Percentiles rank a stretch among this genome's conserved stretches.
Conservation (phyloP, 2,888 invertebrate species). For the Hoplodrina ambigua region DNA sequence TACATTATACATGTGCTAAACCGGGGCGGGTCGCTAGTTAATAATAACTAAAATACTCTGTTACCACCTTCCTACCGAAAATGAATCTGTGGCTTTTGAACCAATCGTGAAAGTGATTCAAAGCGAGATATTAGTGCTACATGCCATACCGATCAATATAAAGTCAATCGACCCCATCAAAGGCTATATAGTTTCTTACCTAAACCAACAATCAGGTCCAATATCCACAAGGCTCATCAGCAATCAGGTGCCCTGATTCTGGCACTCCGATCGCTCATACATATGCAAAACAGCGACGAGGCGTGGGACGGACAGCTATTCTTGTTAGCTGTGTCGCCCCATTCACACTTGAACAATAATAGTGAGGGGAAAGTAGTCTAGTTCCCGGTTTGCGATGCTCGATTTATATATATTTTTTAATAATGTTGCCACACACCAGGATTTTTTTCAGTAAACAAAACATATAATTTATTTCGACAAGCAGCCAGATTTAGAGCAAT, state of each 20-base stretch:
- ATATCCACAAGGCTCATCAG: constrained; percentile 7
- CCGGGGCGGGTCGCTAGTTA: too few relatives aligned
- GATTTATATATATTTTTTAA: not conserved
- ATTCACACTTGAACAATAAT: constrained; percentile 38
- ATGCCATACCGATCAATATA: constrained; percentile 2
- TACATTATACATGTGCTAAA: too few relatives aligned
- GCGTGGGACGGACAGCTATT: constrained; percentile 43
- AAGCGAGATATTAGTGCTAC: too few relatives aligned
- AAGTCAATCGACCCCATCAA: not conserved
- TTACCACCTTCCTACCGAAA: too few relatives aligned
- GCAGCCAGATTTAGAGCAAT: too few relatives aligned
- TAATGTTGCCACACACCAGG: too few relatives aligned
- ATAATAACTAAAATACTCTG: too few relatives aligned
- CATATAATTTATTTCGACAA: too few relatives aligned
- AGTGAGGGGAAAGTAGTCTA: constrained; percentile 28
- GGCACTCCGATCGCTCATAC: constrained; percentile 29
- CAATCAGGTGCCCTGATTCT: constrained; percentile 36
- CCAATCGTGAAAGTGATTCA: too few relatives aligned
- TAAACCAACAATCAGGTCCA: not conserved
- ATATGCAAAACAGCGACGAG: constrained; percentile 43
- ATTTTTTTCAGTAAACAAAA: not conserved
- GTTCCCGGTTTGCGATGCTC: constrained; percentile 1
- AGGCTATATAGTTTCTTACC: not conserved
- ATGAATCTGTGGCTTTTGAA: too few relatives aligned
- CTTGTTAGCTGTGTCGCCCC: constrained; percentile 27